Evolutionary conservation across 2,113 vertebrate genomes (phyloP).

Genomic region (Circaetus cinerascens): DNA sequence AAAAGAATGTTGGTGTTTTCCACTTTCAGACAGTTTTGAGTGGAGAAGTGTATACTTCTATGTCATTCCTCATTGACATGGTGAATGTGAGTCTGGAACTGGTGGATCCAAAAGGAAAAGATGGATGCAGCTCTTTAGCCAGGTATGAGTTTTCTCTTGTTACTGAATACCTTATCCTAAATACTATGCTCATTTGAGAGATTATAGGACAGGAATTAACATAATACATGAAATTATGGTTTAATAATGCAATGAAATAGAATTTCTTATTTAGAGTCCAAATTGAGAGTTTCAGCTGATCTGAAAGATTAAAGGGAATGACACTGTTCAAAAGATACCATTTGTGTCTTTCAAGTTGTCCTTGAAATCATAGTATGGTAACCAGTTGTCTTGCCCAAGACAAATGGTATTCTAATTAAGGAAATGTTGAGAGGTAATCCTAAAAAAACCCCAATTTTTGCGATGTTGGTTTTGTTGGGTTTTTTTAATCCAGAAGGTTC

Average conservation of each 20-base stretch:
- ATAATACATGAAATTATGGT: background rate
- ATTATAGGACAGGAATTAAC: background rate
- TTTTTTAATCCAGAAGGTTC: background rate
- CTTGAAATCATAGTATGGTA: background rate
- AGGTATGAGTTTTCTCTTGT: background rate
- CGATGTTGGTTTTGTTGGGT: rapidly evolving
- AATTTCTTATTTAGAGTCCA: background rate
- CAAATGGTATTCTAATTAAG: background rate
- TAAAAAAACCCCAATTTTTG: background rate
- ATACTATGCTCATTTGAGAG: background rate
- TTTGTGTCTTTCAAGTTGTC: background rate
- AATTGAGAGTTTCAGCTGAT: background rate
- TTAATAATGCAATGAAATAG: background rate
- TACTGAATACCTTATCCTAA: background rate
- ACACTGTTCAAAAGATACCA: background rate
- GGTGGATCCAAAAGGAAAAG: conserved; percentile 76
- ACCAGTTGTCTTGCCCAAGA: background rate
- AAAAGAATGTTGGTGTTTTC: background rate
- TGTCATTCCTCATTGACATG: conserved; percentile 94
- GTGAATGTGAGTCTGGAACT: conserved; percentile 95
- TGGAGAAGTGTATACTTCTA: conserved; percentile 89
- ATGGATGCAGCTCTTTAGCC: conserved; percentile 81
- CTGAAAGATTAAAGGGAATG: background rate
- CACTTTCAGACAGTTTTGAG: conserved; percentile 88
- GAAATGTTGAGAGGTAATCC: background rate